These are phyloP conservation scores for Trisateles emortualis DNA, from an alignment of 2,888 invertebrate genomes.

Conservation along the genomic window DNA sequence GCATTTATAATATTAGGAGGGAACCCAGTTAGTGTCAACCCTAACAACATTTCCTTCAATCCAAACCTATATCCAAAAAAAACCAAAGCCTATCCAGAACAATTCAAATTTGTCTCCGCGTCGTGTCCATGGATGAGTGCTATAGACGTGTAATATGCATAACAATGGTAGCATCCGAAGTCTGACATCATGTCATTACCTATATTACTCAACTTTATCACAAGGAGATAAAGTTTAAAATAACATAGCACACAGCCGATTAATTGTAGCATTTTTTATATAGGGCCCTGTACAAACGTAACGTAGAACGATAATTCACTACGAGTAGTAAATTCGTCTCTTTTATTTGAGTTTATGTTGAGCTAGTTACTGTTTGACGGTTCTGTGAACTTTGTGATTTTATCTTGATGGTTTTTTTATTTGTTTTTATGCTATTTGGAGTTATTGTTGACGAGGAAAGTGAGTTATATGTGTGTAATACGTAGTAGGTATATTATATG, in stretches of 20 bases:
- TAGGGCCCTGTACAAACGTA: constrained; percentile 23
- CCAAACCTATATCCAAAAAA: constrained; percentile 6
- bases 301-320: constrained; percentile 35
- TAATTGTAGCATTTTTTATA: constrained; percentile 38
- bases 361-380: constrained; percentile 14
- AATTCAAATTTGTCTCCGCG: constrained; percentile 24
- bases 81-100: constrained; percentile 24
- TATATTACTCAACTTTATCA: constrained; percentile 32
- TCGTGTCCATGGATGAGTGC: constrained; percentile 32
- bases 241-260: constrained; percentile 21
- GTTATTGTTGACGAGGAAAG: neutral
- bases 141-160: constrained; percentile 52
- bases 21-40: neutral
- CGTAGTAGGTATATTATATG: too few relatives aligned
- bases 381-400: constrained; percentile 1
- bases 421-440: neutral
- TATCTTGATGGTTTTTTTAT: neutral
- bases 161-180: constrained; percentile 44
- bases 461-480: too few relatives aligned
- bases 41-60: neutral
- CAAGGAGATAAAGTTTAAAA: constrained; percentile 32
- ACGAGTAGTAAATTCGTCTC: constrained; percentile 33
- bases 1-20: too few relatives aligned
- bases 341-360: constrained; percentile 21
- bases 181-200: constrained; percentile 42